Evolutionary conservation across 2,888 invertebrate species (phyloP).

Genomic region (Brenthis ino): DNA sequence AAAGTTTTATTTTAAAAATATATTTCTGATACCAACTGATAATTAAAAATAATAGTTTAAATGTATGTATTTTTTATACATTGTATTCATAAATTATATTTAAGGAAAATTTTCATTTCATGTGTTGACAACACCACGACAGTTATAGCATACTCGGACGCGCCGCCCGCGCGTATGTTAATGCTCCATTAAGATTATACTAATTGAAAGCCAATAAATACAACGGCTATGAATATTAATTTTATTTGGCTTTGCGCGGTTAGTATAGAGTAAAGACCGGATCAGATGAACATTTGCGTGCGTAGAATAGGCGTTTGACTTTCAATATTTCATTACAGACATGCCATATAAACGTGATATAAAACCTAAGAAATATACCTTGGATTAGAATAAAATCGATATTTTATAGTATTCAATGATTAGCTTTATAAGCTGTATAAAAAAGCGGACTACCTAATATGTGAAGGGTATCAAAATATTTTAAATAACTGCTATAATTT

Average conservation of each 20-base stretch:
- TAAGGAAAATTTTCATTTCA: conserved; percentile 15
- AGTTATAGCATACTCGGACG: conserved; percentile 63
- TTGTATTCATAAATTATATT: conserved; percentile 6
- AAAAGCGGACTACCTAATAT: too few species aligned
- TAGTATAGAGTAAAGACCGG: conserved; percentile 50
- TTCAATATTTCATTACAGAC: conserved; percentile 25
- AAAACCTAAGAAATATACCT: conserved; percentile 3
- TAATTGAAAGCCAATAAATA: conserved; percentile 83
- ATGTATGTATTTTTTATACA: background rate
- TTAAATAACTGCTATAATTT: background rate
- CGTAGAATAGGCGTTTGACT: conserved; percentile 49
- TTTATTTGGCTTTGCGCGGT: conserved; percentile 74
- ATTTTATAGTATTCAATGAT: conserved; percentile 16
- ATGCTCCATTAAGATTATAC: conserved; percentile 82
- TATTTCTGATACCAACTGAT: background rate
- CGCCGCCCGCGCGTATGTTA: conserved; percentile 77
- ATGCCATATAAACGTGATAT: conserved; percentile 3
- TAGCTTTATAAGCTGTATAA: background rate
- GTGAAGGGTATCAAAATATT: background rate
- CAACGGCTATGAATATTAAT: conserved; percentile 82
- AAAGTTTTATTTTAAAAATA: background rate
- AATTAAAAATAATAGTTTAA: background rate
- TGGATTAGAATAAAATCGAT: background rate
- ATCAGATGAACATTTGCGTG: conserved; percentile 55
- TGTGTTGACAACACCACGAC: conserved; percentile 58